These are phyloP conservation scores for Thalassoma bifasciatum DNA, from an alignment of 2,113 vertebrate genomes.

Conservation along the genomic window DNA sequence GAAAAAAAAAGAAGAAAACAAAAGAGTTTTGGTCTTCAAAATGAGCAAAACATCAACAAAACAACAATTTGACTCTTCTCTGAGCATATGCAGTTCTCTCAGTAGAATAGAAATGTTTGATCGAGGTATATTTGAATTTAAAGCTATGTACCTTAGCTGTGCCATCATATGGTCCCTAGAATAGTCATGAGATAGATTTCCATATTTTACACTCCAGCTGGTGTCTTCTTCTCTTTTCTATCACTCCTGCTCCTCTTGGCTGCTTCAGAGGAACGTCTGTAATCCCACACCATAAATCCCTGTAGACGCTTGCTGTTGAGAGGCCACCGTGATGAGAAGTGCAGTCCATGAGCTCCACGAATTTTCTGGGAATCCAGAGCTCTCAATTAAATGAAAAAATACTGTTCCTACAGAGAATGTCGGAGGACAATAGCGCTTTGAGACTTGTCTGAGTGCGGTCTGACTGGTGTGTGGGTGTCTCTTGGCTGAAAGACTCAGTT, in stretches of 20 bases:
- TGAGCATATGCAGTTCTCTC: neutral
- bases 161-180: constrained; percentile 33
- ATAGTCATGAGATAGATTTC: constrained; percentile 56
- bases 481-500: constrained; percentile 17
- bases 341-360: constrained; percentile 32
- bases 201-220: constrained; percentile 55
- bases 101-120: neutral
- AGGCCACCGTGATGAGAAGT: constrained; percentile 28
- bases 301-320: constrained; percentile 26
- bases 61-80: neutral
- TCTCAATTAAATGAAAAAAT: constrained; percentile 45
- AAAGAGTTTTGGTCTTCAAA: neutral
- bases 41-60: neutral
- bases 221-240: constrained; percentile 41
- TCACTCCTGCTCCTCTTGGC: constrained; percentile 51
- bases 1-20: too few relatives aligned
- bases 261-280: constrained; percentile 51
- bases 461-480: constrained; percentile 31
- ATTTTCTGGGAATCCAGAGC: constrained; percentile 31
- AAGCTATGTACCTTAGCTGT: neutral
- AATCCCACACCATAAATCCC: constrained; percentile 61
- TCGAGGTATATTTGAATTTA: neutral
- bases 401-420: constrained; percentile 20
- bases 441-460: constrained; percentile 20
- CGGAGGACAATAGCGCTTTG: neutral